Conservation (phyloP, 1,140 invertebrate genomes). For the Brachionus rubens region DNA sequence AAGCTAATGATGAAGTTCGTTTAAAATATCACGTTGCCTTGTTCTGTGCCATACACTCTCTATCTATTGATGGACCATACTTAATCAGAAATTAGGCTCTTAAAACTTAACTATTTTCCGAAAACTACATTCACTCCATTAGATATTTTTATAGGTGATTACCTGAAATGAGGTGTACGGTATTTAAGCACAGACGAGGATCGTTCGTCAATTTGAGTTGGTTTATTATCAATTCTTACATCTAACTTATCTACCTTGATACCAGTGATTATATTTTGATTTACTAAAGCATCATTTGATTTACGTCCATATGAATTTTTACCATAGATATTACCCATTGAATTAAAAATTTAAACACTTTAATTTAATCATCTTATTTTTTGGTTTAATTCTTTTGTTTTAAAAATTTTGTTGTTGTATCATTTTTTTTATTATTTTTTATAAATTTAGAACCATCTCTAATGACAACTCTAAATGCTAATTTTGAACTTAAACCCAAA, state of each 20-base stretch:
- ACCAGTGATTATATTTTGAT: not conserved
- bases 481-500: too few species aligned
- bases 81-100: too few species aligned
- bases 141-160: too few species aligned
- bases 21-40: too few species aligned
- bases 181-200: constrained; percentile 49
- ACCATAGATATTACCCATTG: constrained; percentile 15
- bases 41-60: too few species aligned
- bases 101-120: too few species aligned
- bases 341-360: not conserved
- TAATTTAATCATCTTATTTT: too few species aligned
- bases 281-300: not conserved
- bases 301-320: not conserved
- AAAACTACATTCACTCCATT: too few species aligned
- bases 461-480: constrained; percentile 34
- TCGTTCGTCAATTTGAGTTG: constrained; percentile 49
- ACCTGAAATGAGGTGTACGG: constrained; percentile 49
- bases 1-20: too few species aligned
- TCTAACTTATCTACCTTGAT: constrained; percentile 47
- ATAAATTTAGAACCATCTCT: constrained; percentile 20
- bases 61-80: too few species aligned
- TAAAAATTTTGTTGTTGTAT: not conserved
- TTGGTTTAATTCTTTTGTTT: too few species aligned
- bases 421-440: not conserved
- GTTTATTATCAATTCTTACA: constrained; percentile 48